phyloP scores from a whole-genome alignment of 2,888 invertebrate genomes.

The Troglohyphantes excavatus region DNA sequence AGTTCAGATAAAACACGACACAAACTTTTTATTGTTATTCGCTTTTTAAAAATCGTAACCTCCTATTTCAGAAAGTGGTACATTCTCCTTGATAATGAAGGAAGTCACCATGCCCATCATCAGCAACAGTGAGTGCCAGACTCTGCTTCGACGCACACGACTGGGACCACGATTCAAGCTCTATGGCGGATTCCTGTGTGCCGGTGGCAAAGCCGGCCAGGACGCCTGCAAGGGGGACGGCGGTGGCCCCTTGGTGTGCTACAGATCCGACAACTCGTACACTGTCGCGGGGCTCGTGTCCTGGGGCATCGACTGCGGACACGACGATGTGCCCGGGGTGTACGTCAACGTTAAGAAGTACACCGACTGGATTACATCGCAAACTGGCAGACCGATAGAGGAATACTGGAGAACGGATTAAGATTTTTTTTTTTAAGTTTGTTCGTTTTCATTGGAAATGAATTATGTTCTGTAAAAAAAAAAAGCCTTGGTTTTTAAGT shows the following conservation, averaged over 20 bases:
- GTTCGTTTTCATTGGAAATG: too few relatives aligned
- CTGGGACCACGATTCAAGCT: constrained; percentile 91
- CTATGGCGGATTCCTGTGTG: constrained; percentile 89
- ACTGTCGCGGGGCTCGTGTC: constrained; percentile 92
- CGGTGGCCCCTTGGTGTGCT: constrained; percentile 95
- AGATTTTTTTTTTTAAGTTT: too few relatives aligned
- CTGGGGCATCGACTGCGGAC: constrained; percentile 95
- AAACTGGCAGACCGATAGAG: constrained; percentile 42
- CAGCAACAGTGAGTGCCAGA: constrained; percentile 88
- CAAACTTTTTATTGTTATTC: too few relatives aligned
- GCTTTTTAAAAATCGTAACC: too few relatives aligned
- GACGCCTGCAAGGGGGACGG: constrained; percentile 97
- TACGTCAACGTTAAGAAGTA: constrained; percentile 89
- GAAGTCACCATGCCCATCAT: constrained; percentile 90
- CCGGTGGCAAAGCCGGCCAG: constrained; percentile 92
- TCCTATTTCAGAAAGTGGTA: constrained; percentile 81
- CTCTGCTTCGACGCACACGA: constrained; percentile 89
- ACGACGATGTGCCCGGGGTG: constrained; percentile 88
- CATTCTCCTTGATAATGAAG: constrained; percentile 87
- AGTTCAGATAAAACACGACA: too few relatives aligned
- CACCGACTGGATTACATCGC: constrained; percentile 89
- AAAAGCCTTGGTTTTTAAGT: too few relatives aligned
- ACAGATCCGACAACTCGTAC: constrained; percentile 91
- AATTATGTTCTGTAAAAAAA: too few relatives aligned
- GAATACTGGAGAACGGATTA: constrained; percentile 44